Evolutionary conservation across 1,140 invertebrate species (phyloP).

Genomic region (Drosophila rufa): DNA sequence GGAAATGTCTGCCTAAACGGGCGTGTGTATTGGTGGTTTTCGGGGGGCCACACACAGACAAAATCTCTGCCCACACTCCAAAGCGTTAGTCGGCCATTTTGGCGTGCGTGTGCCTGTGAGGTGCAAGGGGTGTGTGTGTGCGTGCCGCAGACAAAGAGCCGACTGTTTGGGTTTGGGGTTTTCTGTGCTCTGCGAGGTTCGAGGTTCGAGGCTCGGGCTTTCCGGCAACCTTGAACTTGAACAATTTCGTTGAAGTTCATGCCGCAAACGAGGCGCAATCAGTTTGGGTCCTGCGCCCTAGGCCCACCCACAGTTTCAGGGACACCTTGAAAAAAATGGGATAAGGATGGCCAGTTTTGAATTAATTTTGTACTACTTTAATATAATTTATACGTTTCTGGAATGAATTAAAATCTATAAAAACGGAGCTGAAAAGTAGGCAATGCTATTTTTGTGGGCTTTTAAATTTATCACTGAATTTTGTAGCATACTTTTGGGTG

Average conservation of each 20-base stretch:
- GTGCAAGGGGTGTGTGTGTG: conserved; percentile 40
- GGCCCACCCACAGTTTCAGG: conserved; percentile 5
- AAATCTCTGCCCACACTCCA: conserved; percentile 65
- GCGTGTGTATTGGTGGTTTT: conserved; percentile 37
- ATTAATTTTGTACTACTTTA: neutral
- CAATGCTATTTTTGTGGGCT: neutral
- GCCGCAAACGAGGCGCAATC: conserved; percentile 59
- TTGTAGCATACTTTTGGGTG: neutral
- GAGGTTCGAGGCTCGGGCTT: conserved; percentile 53
- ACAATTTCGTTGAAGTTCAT: conserved; percentile 68
- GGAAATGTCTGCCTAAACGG: conserved; percentile 65
- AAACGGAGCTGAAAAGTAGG: neutral
- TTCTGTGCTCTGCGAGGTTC: conserved; percentile 17
- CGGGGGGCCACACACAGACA: conserved; percentile 40
- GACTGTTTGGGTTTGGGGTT: conserved; percentile 32
- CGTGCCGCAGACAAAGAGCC: conserved; percentile 72
- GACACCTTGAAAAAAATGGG: neutral
- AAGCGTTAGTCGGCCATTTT: conserved; percentile 41
- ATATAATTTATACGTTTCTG: too few relatives aligned
- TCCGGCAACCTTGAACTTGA: conserved; percentile 83
- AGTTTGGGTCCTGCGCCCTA: conserved; percentile 30
- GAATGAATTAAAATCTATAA: too few relatives aligned
- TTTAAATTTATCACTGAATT: too few relatives aligned
- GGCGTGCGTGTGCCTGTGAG: conserved; percentile 11
- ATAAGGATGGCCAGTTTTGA: neutral